phyloP scores from a whole-genome alignment of 2,113 vertebrate species.

The Irena cyanogastra region DNA sequence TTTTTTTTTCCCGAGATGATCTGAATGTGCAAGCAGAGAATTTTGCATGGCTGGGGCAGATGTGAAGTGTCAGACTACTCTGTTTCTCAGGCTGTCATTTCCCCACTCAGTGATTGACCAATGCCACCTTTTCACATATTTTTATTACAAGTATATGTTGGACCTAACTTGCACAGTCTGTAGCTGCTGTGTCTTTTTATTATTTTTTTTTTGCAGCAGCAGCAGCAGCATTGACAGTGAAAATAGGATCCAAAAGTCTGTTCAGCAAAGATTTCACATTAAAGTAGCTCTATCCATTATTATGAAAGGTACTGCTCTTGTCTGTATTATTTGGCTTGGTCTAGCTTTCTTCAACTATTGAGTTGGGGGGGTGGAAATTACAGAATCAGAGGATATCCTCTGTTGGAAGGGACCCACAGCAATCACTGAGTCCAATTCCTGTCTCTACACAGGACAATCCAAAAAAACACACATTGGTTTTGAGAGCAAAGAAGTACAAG shows the following conservation, averaged over 20 bases:
- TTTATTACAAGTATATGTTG: neutral
- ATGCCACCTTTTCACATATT: neutral
- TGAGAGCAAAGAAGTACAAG: neutral
- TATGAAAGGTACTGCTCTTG: neutral
- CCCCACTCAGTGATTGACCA: neutral
- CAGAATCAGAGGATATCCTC: neutral
- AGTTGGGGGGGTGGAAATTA: neutral
- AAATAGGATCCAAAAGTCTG: neutral
- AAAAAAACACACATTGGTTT: neutral
- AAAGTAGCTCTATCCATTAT: neutral
- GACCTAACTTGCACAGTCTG: neutral
- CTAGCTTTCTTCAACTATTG: neutral
- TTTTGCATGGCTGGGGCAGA: fast-evolving
- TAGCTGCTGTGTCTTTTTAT: neutral
- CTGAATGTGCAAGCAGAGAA: neutral
- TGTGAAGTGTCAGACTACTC: neutral
- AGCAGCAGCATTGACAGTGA: neutral
- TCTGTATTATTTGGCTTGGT: neutral
- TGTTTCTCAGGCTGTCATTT: neutral
- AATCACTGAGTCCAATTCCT: no score
- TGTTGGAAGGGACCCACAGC: neutral
- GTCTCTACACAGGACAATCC: neutral
- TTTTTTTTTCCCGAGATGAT: neutral
- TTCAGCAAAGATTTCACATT: neutral
- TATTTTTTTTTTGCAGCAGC: no score